These are phyloP conservation scores for Brachionus rubens DNA, from an alignment of 1,140 invertebrate genomes.

Conservation along the genomic window DNA sequence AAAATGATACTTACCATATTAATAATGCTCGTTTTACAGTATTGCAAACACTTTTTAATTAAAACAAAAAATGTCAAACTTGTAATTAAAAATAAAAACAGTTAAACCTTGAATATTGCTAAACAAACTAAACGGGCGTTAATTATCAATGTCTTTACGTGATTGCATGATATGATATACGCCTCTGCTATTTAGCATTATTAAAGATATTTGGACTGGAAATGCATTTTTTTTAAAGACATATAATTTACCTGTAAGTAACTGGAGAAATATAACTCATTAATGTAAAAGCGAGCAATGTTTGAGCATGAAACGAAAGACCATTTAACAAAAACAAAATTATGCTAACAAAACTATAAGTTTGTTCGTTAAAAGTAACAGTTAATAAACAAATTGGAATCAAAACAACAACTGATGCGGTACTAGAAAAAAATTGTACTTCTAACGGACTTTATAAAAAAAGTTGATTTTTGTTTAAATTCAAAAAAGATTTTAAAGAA, in stretches of 20 bases:
- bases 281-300: slow-evolving; percentile 77
- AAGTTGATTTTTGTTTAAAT: slow-evolving; percentile 38
- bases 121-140: too few relatives aligned
- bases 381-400: slow-evolving; percentile 71
- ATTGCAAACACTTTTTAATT: slow-evolving; percentile 71
- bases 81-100: too few relatives aligned
- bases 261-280: slow-evolving; percentile 82
- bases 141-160: too few relatives aligned
- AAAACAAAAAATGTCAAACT: slow-evolving; percentile 42
- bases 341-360: slow-evolving; percentile 62
- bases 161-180: too few relatives aligned
- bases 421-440: slow-evolving; percentile 78
- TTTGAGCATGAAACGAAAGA: slow-evolving; percentile 80
- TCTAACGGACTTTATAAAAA: slow-evolving; percentile 70
- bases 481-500: slow-evolving; percentile 32
- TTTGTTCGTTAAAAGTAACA: slow-evolving; percentile 63
- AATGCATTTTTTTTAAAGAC: too few relatives aligned
- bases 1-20: slow-evolving; percentile 64
- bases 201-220: too few relatives aligned
- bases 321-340: slow-evolving; percentile 71
- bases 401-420: slow-evolving; percentile 75
- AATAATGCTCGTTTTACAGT: slow-evolving; percentile 77
- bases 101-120: too few relatives aligned
- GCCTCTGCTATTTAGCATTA: too few relatives aligned
- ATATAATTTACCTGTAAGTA: slow-evolving; percentile 80